A percentile compares a stretch with the other conserved stretches of the same genome.
Conservation (phyloP, 2,888 invertebrate genomes). For the Cataglyphis albicans region DNA sequence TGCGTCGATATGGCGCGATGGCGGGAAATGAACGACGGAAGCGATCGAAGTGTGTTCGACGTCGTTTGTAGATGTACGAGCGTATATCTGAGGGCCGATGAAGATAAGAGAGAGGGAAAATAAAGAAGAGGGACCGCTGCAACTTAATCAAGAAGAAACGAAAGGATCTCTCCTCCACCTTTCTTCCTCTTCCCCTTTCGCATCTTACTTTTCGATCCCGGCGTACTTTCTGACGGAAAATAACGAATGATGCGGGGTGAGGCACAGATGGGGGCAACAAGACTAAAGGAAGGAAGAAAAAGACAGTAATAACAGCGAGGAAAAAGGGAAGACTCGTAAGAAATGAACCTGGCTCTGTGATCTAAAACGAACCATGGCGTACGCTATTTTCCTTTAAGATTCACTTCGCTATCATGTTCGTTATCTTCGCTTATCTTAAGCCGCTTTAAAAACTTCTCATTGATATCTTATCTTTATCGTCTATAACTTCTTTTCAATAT, state of each 20-base stretch:
- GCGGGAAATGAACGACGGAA: slow-evolving; percentile 36
- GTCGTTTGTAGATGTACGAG: slow-evolving; percentile 23
- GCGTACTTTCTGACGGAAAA: slow-evolving; percentile 54
- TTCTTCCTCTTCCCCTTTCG: background rate
- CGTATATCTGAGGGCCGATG: slow-evolving; percentile 31
- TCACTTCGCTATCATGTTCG: slow-evolving; percentile 10
- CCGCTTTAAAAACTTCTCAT: background rate
- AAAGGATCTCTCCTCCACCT: slow-evolving; percentile 46
- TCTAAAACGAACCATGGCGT: slow-evolving; percentile 15
- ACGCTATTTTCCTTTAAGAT: slow-evolving; percentile 9
- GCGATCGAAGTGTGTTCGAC: slow-evolving; percentile 24
- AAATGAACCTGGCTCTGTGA: slow-evolving; percentile 19
- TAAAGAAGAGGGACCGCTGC: slow-evolving; percentile 13
- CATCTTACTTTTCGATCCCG: slow-evolving; percentile 39
- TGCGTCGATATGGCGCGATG: slow-evolving; percentile 18
- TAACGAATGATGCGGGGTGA: slow-evolving; percentile 65
- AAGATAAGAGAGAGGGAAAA: slow-evolving; percentile 46
- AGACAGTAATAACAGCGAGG: slow-evolving; percentile 1
- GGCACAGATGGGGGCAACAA: slow-evolving; percentile 17
- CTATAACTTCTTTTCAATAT: slow-evolving; percentile 30
- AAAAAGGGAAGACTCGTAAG: slow-evolving; percentile 11
- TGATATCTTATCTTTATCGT: slow-evolving; percentile 1
- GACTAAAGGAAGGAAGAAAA: background rate
- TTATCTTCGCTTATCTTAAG: slow-evolving; percentile 33
- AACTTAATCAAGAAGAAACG: slow-evolving; percentile 70